Base-by-base conservation (phyloP, 2,888 invertebrate species). In the Neria commutata region DNA sequence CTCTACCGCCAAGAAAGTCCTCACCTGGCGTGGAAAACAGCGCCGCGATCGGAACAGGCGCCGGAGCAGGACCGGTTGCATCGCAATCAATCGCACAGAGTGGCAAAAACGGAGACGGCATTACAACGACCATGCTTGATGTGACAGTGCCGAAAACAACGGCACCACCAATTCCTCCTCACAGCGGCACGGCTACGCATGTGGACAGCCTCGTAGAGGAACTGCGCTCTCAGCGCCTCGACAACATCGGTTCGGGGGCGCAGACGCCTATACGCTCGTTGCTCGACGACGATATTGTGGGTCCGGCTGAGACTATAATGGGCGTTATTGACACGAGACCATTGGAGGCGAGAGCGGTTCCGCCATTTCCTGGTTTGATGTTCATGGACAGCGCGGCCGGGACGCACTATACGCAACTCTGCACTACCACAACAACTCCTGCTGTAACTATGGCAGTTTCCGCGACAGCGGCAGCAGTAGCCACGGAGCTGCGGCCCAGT, bases 281-380 rank as follows among this genome's bases (percentile, higher is more conserved):
- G 59, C 58, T 75, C 56, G 75, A 75, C 53, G 79, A 79, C 40
- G 75, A 75, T 17, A 86, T 87, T 71, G 86, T 89, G 0, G 89
- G 90, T 0, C 88, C 89, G 3, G 88, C 90, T 0, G 90, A 90
- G 74, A 90, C 89, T 3, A 90, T 90, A 56, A 87, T 86, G 17
- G 90, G 90, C 0, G 83, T 90, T 24, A 89, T 90, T 50, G 89
- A 89, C 68, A 89, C 89, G 0, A 74, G 82, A 60, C 82, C 82
- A 24, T 59, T 82, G 54, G 82, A 82, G 61, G 79, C 80, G 4
- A 75, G 81, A 37, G 75, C 77, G 58, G 72, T 76, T 17, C 66
- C 75, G 26, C 65, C 70, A 45, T 54, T 58, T 16, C 54, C 63
- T 19, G 47, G 51, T 14, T 34, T 17, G 34, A n/a, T n/a, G 2